A percentile compares a stretch with the other conserved stretches of the same genome.
phyloP scores from a whole-genome alignment of 2,888 invertebrate genomes.

The Rhamphomyia laevipes region DNA sequence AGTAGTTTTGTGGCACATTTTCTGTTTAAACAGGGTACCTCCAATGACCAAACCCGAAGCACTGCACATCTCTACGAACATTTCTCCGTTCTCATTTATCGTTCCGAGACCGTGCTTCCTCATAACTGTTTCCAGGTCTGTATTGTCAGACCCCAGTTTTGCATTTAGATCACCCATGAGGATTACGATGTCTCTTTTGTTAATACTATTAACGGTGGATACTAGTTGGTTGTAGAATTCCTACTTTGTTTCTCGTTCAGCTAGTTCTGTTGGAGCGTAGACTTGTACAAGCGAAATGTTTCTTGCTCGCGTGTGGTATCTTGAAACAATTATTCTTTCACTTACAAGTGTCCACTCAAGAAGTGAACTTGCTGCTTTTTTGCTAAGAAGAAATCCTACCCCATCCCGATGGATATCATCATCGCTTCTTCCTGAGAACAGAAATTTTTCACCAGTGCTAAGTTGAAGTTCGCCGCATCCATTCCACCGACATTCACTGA shows the following conservation, averaged over 20 bases:
- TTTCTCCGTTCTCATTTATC: no score
- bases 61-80: no score
- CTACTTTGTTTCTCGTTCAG: background rate
- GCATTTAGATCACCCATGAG: conserved; percentile 2
- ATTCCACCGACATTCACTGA: conserved; percentile 1
- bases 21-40: no score
- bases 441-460: background rate
- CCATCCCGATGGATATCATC: background rate
- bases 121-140: no score
- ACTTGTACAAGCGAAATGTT: no score
- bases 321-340: no score
- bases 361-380: background rate
- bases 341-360: no score
- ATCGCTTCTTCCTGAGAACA: conserved; percentile 1
- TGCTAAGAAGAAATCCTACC: background rate
- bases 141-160: background rate
- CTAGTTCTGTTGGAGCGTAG: conserved; percentile 1
- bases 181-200: background rate
- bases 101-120: no score
- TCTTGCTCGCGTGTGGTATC: no score
- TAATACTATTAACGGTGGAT: background rate
- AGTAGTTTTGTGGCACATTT: no score
- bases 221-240: background rate
- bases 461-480: background rate
- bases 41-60: no score